Conservation (phyloP, 1,140 invertebrate species). For the Drosophila lowei region DNA sequence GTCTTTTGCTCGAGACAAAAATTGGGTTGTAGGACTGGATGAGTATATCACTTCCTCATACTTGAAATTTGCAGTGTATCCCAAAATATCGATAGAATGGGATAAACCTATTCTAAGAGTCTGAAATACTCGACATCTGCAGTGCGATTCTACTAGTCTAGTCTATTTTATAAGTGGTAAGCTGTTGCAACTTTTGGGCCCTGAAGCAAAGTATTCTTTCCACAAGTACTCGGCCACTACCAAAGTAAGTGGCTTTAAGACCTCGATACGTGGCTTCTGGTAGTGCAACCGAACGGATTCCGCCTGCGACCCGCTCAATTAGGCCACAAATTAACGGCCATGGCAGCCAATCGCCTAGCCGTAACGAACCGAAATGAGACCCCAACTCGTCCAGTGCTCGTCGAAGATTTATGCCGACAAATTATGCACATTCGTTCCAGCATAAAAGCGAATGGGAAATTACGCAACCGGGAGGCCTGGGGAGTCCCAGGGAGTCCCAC, state of each 20-base stretch:
- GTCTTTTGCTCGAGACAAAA: too few relatives aligned
- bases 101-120: too few relatives aligned
- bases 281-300: conserved; percentile 14
- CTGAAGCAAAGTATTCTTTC: too few relatives aligned
- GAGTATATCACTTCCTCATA: too few relatives aligned
- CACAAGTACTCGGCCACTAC: too few relatives aligned
- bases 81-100: too few relatives aligned
- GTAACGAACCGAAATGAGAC: conserved; percentile 14
- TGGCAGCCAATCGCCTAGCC: conserved; percentile 18
- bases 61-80: too few relatives aligned
- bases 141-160: too few relatives aligned
- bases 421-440: conserved; percentile 73
- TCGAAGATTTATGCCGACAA: conserved; percentile 59
- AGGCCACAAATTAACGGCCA: conserved; percentile 56
- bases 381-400: conserved; percentile 19
- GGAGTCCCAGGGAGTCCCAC: conserved; percentile 2
- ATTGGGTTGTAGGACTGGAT: too few relatives aligned
- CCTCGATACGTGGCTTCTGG: neutral
- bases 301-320: conserved; percentile 40
- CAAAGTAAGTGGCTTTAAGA: neutral
- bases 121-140: too few relatives aligned
- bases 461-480: conserved; percentile 9
- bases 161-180: too few relatives aligned
- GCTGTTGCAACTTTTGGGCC: too few relatives aligned
- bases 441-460: conserved; percentile 44